Conservation (phyloP, 2,888 invertebrate genomes). For the Hydraecia micacea region DNA sequence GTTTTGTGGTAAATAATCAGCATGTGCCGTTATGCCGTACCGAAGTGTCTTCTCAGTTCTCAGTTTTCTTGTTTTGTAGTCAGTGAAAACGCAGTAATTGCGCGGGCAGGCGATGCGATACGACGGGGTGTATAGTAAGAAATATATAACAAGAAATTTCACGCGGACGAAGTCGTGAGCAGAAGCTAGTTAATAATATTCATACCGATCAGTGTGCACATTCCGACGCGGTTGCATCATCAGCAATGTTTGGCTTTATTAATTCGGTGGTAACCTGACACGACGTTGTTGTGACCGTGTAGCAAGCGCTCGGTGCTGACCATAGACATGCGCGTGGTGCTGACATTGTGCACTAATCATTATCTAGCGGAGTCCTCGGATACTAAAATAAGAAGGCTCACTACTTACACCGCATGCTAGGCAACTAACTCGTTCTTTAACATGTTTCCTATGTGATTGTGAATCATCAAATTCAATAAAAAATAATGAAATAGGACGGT, state of each 20-base stretch:
- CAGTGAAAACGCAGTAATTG: too few relatives aligned
- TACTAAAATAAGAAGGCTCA: background rate
- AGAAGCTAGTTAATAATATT: too few relatives aligned
- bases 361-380: background rate
- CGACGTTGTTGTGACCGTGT: background rate
- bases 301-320: too few relatives aligned
- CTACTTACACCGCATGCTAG: background rate
- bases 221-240: constrained; percentile 16
- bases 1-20: background rate
- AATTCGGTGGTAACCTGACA: constrained; percentile 17
- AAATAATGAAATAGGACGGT: background rate
- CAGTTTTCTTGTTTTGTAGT: too few relatives aligned
- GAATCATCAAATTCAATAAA: background rate
- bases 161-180: too few relatives aligned
- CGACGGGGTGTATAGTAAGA: too few relatives aligned
- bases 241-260: constrained; percentile 4
- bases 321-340: too few relatives aligned
- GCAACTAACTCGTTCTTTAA: too few relatives aligned
- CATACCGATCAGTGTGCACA: background rate
- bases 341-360: constrained; percentile 14
- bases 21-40: background rate
- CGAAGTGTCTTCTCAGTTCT: too few relatives aligned
- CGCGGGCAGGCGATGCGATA: too few relatives aligned
- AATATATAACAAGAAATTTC: too few relatives aligned
- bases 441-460: too few relatives aligned